Evolutionary conservation across 2,113 vertebrate species (phyloP).

Genomic region (Orthonyx spaldingii): DNA sequence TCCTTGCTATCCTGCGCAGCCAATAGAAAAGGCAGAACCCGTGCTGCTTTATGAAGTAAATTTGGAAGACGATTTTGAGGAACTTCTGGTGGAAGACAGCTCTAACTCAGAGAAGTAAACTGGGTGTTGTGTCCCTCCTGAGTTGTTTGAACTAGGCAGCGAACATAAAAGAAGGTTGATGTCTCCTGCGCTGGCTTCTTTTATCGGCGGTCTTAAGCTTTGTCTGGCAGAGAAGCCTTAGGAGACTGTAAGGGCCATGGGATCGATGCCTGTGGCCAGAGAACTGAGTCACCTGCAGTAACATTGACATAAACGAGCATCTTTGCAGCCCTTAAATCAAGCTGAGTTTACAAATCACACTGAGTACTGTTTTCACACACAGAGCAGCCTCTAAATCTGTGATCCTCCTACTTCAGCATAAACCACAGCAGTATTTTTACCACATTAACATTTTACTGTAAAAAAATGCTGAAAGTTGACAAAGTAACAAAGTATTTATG

Average conservation of each 20-base stretch:
- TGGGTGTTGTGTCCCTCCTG: not conserved
- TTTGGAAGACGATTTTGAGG: not conserved
- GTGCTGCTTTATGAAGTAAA: not conserved
- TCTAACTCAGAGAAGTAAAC: not conserved
- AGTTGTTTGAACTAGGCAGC: not conserved
- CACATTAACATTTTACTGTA: not conserved
- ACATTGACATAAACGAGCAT: not conserved
- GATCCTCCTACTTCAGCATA: not conserved
- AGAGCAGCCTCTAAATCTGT: not conserved
- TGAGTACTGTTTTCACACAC: not conserved
- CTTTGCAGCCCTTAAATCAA: not conserved
- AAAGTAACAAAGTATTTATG: not conserved
- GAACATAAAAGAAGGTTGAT: not conserved
- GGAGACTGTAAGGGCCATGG: not conserved
- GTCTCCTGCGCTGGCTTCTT: not conserved
- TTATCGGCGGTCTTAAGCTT: not conserved
- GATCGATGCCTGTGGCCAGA: not conserved
- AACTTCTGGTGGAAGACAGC: not conserved
- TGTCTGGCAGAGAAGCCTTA: not conserved
- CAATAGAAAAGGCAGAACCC: not conserved
- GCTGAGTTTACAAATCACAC: not conserved
- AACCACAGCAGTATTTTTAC: not conserved
- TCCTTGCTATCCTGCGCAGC: not conserved
- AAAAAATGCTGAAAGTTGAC: not conserved
- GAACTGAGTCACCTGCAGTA: not conserved